phyloP scores from a whole-genome alignment of 2,888 invertebrate species.

The Vannuccia rotundouncinata region DNA sequence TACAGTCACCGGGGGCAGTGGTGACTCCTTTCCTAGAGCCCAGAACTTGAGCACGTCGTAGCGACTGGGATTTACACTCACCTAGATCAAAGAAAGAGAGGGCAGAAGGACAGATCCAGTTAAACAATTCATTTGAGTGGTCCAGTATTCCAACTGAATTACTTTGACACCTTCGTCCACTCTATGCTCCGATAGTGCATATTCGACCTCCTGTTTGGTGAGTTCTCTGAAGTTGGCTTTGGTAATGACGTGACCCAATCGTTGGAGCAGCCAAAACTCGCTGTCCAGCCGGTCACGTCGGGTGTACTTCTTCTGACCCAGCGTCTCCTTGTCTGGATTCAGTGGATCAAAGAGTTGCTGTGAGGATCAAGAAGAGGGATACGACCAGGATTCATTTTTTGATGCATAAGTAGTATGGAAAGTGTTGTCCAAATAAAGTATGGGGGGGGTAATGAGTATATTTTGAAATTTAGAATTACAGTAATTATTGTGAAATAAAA shows the following conservation, averaged over 20 bases:
- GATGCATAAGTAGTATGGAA: no score
- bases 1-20: conserved; percentile 41
- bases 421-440: no score
- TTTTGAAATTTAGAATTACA: no score
- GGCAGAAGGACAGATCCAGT: not conserved
- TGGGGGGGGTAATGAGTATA: no score
- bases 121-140: not conserved
- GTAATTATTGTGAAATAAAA: no score
- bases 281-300: conserved; percentile 51
- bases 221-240: conserved; percentile 54
- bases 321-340: conserved; percentile 55
- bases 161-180: conserved; percentile 49
- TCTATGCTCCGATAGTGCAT: conserved; percentile 47
- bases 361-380: conserved; percentile 39
- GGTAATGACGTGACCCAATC: conserved; percentile 48
- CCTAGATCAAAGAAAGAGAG: conserved; percentile 43
- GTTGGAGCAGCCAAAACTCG: conserved; percentile 54
- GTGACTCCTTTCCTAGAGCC: conserved; percentile 50
- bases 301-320: conserved; percentile 46
- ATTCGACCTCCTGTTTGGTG: conserved; percentile 44
- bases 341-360: conserved; percentile 54
- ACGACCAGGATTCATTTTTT: no score
- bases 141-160: conserved; percentile 34
- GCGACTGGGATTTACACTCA: conserved; percentile 47
- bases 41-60: conserved; percentile 53